Percentiles rank a stretch among this genome's conserved stretches.
phyloP scores from a whole-genome alignment of 2,113 vertebrate species.

The Leuciscus idus region DNA sequence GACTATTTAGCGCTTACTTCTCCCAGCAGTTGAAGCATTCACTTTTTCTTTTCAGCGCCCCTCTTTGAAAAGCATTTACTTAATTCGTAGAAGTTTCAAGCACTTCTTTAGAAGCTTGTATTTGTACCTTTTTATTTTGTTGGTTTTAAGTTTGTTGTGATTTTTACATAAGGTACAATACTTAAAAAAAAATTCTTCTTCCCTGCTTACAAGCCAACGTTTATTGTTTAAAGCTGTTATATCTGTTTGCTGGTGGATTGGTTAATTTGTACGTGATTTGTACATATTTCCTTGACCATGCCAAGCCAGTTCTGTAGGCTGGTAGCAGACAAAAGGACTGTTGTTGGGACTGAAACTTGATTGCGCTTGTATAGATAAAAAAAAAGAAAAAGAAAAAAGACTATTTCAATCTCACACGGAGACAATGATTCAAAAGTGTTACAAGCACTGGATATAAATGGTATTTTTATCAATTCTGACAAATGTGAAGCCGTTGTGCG shows the following conservation, averaged over 20 bases:
- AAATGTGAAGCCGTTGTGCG: slow-evolving; percentile 99
- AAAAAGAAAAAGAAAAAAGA: slow-evolving; percentile 69
- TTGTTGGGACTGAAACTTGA: slow-evolving; percentile 98
- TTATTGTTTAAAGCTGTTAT: slow-evolving; percentile 84
- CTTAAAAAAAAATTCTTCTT: slow-evolving; percentile 27
- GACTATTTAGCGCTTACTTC: slow-evolving; percentile 68
- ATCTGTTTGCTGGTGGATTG: slow-evolving; percentile 75
- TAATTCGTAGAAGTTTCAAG: slow-evolving; percentile 78
- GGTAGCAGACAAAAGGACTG: slow-evolving; percentile 89
- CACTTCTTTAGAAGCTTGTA: slow-evolving; percentile 70
- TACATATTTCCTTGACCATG: slow-evolving; percentile 89
- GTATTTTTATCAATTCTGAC: slow-evolving; percentile 99
- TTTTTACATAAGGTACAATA: slow-evolving; percentile 66
- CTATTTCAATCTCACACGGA: slow-evolving; percentile 79
- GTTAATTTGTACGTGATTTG: slow-evolving; percentile 78
- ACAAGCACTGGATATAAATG: slow-evolving; percentile 99
- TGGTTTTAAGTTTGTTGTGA: slow-evolving; percentile 67
- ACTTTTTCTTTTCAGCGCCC: slow-evolving; percentile 65
- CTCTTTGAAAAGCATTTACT: slow-evolving; percentile 80
- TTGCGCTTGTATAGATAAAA: slow-evolving; percentile 84
- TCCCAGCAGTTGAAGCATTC: slow-evolving; percentile 73
- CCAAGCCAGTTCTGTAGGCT: slow-evolving; percentile 90
- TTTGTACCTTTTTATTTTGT: slow-evolving; percentile 69
- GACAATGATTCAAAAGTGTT: slow-evolving; percentile 97
- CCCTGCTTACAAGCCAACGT: slow-evolving; percentile 82